Percentiles rank a stretch among this genome's conserved stretches.
Conservation (phyloP, 2,113 vertebrate genomes). For the Mastomys natalensis region DNA sequence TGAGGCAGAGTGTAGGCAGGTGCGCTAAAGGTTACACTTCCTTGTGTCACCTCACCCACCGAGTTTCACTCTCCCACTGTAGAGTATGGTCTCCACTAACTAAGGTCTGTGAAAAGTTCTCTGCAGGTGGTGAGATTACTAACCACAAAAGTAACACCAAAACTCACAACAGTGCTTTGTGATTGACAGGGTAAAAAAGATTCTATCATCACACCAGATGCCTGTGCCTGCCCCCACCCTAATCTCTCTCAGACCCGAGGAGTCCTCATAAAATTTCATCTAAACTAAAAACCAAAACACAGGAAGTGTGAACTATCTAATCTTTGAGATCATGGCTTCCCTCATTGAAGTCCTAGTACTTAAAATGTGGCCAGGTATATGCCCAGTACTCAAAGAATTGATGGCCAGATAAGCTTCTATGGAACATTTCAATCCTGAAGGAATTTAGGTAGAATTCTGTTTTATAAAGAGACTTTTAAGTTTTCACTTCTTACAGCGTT, state of each 20-base stretch:
- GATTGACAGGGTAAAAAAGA: neutral
- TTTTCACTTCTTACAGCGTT: neutral
- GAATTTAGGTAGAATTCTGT: neutral
- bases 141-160: constrained; percentile 64
- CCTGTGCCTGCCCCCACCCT: neutral
- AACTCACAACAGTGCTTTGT: constrained; percentile 27
- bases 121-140: neutral
- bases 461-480: neutral
- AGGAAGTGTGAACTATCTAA: neutral
- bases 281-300: constrained; percentile 44
- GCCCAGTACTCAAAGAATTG: neutral
- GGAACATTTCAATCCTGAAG: constrained; percentile 12
- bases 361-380: neutral
- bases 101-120: neutral
- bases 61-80: constrained; percentile 50
- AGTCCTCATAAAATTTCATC: neutral
- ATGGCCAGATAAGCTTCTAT: neutral
- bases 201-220: constrained; percentile 17
- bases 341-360: neutral
- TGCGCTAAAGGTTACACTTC: neutral
- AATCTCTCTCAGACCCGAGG: neutral
- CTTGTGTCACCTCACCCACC: fast-evolving
- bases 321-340: neutral
- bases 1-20: neutral
- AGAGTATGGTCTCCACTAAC: neutral